Conservation (phyloP, 2,113 vertebrate genomes). For the Pelecanoides urinatrix region DNA sequence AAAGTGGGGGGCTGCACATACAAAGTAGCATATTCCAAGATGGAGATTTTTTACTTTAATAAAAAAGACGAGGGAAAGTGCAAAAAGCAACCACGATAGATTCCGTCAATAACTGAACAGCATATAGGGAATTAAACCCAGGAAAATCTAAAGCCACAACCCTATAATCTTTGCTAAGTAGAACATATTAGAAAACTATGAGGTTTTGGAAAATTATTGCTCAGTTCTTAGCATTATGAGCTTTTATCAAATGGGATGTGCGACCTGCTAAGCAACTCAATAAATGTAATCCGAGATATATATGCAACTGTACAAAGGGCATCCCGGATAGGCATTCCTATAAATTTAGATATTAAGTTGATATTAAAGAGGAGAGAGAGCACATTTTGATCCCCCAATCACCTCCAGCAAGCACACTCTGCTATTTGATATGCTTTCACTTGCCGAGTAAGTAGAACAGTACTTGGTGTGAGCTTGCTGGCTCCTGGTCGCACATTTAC, state of each 20-base stretch:
- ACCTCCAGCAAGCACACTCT: background rate
- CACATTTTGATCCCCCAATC: background rate
- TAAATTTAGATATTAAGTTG: conserved; percentile 4
- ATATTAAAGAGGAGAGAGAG: background rate
- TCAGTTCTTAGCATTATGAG: background rate
- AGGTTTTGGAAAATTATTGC: background rate
- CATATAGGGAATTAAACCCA: background rate
- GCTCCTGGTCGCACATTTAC: background rate
- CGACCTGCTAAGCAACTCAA: background rate
- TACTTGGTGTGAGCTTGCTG: background rate
- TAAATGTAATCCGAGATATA: background rate
- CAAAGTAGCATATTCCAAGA: background rate
- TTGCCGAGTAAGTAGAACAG: background rate
- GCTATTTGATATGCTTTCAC: background rate
- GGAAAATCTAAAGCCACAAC: background rate
- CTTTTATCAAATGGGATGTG: background rate
- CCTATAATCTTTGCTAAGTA: background rate
- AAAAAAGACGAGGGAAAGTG: background rate
- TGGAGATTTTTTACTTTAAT: background rate
- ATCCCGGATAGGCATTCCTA: background rate
- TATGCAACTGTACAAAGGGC: conserved; percentile 1
- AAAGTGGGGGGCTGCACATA: background rate
- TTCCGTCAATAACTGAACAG: background rate
- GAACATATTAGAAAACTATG: background rate
- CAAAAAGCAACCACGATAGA: background rate